A percentile compares a stretch with the other conserved stretches of the same genome.
Conservation (phyloP, 2,888 invertebrate genomes). For the Pollenia angustigena region DNA sequence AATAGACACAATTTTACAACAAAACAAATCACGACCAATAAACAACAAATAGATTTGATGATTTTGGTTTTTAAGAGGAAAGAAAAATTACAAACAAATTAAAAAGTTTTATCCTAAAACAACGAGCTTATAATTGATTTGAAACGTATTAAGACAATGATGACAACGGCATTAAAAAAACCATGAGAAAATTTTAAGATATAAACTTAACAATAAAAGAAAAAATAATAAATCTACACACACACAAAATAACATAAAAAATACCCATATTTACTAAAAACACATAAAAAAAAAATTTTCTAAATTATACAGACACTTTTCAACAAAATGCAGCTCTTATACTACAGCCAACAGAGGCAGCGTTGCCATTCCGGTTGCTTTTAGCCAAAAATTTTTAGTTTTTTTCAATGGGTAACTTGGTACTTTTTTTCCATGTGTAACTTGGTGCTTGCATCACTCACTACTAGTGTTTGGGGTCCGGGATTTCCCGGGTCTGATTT, state of each 20-base stretch:
- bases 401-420: too few relatives aligned
- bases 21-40: constrained; percentile 48
- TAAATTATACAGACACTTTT: too few relatives aligned
- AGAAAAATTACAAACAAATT: neutral
- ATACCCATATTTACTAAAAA: constrained; percentile 4
- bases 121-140: constrained; percentile 55
- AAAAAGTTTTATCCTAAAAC: constrained; percentile 2
- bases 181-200: constrained; percentile 54
- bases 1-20: constrained; percentile 18
- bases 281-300: neutral
- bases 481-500: too few relatives aligned
- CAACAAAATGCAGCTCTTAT: neutral
- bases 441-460: too few relatives aligned
- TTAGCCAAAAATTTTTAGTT: too few relatives aligned
- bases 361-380: too few relatives aligned
- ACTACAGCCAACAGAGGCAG: too few relatives aligned
- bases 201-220: constrained; percentile 48
- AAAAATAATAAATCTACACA: constrained; percentile 35
- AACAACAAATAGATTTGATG: constrained; percentile 37
- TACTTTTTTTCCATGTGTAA: too few relatives aligned
- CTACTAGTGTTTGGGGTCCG: too few relatives aligned
- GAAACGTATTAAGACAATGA: constrained; percentile 52
- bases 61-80: constrained; percentile 3
- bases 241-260: neutral
- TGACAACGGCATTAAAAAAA: constrained; percentile 16